Percentiles rank a stretch among this genome's conserved stretches.
These are phyloP conservation scores for Cyanoderma ruficeps DNA, from an alignment of 2,113 vertebrate genomes.

Conservation along the genomic window DNA sequence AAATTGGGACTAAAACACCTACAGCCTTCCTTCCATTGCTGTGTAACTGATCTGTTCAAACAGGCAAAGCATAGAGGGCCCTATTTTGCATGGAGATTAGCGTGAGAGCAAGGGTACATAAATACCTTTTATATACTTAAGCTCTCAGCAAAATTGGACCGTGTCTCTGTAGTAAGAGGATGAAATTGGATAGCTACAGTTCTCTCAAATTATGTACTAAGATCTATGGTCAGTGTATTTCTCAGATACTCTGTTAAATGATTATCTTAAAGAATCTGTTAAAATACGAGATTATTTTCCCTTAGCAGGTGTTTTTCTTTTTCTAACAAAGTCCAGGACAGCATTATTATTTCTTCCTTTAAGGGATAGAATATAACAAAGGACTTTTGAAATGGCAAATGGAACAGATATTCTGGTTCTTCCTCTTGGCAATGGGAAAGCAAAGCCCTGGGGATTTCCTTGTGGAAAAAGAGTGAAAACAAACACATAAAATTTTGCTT, in stretches of 20 bases:
- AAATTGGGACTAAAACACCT: neutral
- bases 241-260: neutral
- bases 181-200: neutral
- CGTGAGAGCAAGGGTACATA: neutral
- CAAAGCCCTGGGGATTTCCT: slow-evolving; percentile 12
- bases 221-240: neutral
- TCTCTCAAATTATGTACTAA: neutral
- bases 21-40: neutral
- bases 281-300: neutral
- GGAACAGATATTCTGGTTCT: slow-evolving; percentile 49
- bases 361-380: slow-evolving; percentile 40
- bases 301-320: slow-evolving; percentile 3
- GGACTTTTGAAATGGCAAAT: slow-evolving; percentile 30
- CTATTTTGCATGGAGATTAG: neutral
- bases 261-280: neutral
- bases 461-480: slow-evolving; percentile 13
- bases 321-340: neutral
- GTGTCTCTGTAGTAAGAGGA: neutral
- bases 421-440: slow-evolving; percentile 53
- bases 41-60: neutral
- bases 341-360: slow-evolving; percentile 29
- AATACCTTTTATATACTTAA: neutral
- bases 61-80: neutral
- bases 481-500: slow-evolving; percentile 40
- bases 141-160: neutral